Percentiles rank a stretch among this genome's conserved stretches.
phyloP scores from a whole-genome alignment of 2,113 vertebrate species.

The Gymnobelideus leadbeateri region DNA sequence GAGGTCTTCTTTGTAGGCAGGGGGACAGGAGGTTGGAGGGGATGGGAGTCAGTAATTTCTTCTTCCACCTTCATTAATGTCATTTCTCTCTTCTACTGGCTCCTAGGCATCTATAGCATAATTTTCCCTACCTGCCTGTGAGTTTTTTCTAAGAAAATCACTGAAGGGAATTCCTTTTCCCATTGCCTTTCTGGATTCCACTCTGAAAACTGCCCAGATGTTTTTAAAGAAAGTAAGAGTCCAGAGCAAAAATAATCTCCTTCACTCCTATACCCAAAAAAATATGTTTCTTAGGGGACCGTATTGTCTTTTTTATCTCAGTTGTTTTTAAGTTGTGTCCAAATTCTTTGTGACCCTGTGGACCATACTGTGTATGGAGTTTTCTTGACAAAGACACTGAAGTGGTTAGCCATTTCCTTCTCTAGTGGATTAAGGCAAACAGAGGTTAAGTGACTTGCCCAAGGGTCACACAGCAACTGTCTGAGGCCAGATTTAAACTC shows the following conservation, averaged over 20 bases:
- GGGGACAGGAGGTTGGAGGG: conserved; percentile 56
- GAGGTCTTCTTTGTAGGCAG: conserved; percentile 66
- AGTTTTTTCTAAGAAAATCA: conserved; percentile 18
- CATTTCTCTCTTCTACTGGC: conserved; percentile 76
- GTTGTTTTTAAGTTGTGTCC: background rate
- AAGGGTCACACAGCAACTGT: background rate
- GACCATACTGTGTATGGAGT: background rate
- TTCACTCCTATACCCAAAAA: background rate
- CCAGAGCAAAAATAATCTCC: conserved; percentile 31
- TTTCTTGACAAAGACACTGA: background rate
- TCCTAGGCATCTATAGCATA: conserved; percentile 74
- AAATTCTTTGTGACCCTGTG: background rate
- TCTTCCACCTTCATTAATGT: conserved; percentile 75
- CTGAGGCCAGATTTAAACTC: background rate
- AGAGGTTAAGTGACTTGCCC: background rate
- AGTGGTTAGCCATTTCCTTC: background rate
- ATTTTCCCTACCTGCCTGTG: conserved; percentile 78
- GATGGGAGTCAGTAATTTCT: conserved; percentile 5
- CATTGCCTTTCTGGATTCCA: conserved; percentile 15
- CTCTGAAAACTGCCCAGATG: conserved; percentile 7
- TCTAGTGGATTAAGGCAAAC: background rate
- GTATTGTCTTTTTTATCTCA: background rate
- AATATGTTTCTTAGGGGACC: background rate
- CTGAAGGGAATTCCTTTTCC: conserved; percentile 40
- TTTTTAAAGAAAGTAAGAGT: conserved; percentile 22